Conservation (phyloP, 2,113 vertebrate species). For the Uria aalge region DNA sequence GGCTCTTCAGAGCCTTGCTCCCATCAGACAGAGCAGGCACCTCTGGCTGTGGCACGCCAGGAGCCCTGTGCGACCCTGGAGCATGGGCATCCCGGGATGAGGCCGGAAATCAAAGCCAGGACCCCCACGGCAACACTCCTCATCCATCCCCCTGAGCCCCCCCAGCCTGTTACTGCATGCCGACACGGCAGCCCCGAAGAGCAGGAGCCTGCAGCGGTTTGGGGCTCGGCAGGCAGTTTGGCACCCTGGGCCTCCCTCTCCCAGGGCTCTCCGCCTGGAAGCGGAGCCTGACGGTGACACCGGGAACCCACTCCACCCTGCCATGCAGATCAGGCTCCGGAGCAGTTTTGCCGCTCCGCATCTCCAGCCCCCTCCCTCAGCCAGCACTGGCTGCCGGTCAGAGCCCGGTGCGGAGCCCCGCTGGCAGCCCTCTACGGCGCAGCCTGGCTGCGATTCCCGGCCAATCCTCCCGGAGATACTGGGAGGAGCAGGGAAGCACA, state of each 20-base stretch:
- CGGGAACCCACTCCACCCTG: fast-evolving
- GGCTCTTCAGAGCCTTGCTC: background rate
- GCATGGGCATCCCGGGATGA: background rate
- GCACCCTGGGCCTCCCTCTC: background rate
- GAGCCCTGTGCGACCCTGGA: background rate
- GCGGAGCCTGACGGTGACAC: background rate
- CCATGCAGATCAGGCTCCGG: fast-evolving
- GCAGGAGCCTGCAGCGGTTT: background rate
- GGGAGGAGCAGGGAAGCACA: background rate
- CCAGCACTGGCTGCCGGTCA: background rate
- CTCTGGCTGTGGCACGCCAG: fast-evolving
- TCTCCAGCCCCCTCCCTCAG: background rate
- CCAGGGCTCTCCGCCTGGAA: background rate
- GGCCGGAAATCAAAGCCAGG: background rate
- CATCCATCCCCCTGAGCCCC: background rate
- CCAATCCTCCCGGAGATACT: background rate
- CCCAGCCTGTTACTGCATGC: background rate
- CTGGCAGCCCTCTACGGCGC: background rate
- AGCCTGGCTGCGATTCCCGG: background rate
- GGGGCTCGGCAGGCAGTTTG: background rate
- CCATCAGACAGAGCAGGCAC: background rate
- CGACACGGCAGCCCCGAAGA: fast-evolving
- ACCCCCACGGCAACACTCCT: fast-evolving
- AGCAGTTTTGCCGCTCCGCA: background rate
- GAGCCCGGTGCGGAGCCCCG: background rate